These are phyloP conservation scores for Clusia tigrina DNA, from an alignment of 2,888 invertebrate species.

Conservation along the genomic window DNA sequence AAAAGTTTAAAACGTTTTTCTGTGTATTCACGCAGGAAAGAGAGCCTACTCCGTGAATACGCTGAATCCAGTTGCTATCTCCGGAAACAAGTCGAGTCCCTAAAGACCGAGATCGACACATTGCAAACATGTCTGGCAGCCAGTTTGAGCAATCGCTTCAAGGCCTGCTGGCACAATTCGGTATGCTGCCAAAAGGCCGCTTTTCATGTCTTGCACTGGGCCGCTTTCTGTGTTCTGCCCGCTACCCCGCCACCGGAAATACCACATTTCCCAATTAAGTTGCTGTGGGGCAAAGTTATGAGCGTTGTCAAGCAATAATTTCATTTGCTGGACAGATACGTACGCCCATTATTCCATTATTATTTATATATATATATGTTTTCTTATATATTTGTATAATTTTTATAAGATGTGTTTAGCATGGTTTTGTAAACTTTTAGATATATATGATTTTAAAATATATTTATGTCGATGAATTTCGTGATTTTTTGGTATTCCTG, in stretches of 20 bases:
- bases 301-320: constrained; percentile 36
- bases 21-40: constrained; percentile 32
- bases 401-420: no score
- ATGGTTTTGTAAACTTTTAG: no score
- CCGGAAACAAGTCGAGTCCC: constrained; percentile 41
- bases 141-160: constrained; percentile 50
- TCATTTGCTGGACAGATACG: no score
- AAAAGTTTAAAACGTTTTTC: no score
- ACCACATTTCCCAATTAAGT: constrained; percentile 26
- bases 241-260: constrained; percentile 49
- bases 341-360: no score
- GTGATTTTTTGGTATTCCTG: no score
- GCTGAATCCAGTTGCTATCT: constrained; percentile 33
- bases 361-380: no score
- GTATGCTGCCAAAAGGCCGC: constrained; percentile 46
- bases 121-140: constrained; percentile 48
- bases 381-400: no score
- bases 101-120: constrained; percentile 34
- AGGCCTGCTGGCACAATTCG: constrained; percentile 43
- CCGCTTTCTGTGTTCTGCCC: constrained; percentile 52
- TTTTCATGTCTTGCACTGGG: constrained; percentile 50
- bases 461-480: no score
- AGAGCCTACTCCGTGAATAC: constrained; percentile 35
- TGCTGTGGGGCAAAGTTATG: constrained; percentile 39
- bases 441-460: no score